phyloP scores from a whole-genome alignment of 2,888 invertebrate species.

The Onchidella celtica region DNA sequence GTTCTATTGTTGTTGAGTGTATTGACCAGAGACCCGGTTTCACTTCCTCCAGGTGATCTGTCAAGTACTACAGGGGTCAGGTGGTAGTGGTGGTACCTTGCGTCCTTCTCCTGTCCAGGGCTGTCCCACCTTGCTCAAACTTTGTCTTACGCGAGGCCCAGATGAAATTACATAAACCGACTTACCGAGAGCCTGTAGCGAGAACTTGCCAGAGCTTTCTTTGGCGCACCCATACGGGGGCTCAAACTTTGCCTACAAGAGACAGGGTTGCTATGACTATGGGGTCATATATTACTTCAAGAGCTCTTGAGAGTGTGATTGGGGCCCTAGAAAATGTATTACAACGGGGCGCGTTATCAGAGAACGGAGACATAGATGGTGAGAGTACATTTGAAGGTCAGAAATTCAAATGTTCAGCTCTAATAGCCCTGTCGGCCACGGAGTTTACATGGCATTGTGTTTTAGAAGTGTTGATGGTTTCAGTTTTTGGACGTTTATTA shows the following conservation, averaged over 20 bases:
- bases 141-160: neutral
- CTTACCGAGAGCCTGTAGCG: neutral
- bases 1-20: too few species aligned
- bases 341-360: too few species aligned
- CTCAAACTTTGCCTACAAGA: neutral
- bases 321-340: neutral
- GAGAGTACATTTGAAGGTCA: too few species aligned
- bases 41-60: too few species aligned
- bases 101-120: too few species aligned
- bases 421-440: too few species aligned
- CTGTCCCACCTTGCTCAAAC: neutral
- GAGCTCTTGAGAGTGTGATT: neutral
- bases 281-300: neutral
- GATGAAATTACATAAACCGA: neutral
- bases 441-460: too few species aligned
- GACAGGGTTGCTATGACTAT: neutral
- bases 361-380: too few species aligned
- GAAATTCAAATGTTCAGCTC: too few species aligned
- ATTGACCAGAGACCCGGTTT: too few species aligned
- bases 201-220: neutral
- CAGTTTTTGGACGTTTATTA: too few species aligned
- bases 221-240: neutral
- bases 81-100: neutral
- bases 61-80: neutral
- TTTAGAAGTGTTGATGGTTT: too few species aligned